Conservation (phyloP, 2,888 invertebrate species). For the Nymphalis c-album region DNA sequence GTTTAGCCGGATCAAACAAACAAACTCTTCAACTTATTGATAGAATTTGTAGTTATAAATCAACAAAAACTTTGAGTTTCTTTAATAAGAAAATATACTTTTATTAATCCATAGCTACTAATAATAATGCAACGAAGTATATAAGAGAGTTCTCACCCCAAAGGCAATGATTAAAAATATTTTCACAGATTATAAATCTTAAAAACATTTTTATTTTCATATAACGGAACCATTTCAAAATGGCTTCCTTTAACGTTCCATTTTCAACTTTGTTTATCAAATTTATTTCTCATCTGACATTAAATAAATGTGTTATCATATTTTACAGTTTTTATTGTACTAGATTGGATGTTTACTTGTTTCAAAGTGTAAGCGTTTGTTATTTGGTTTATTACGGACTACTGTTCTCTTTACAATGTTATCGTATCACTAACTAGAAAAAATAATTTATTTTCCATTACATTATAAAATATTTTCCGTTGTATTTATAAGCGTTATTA, state of each 20-base stretch:
- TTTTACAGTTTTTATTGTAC: slow-evolving; percentile 25
- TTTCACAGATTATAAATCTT: background rate
- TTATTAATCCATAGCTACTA: too few species aligned
- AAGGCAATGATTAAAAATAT: too few species aligned
- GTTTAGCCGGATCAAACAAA: too few species aligned
- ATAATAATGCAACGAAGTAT: too few species aligned
- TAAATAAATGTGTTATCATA: slow-evolving; percentile 39
- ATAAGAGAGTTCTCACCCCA: too few species aligned
- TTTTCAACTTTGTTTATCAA: slow-evolving; percentile 20
- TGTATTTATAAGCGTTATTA: too few species aligned
- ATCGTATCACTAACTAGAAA: background rate
- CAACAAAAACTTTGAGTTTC: too few species aligned
- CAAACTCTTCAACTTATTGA: too few species aligned
- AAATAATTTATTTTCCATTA: background rate
- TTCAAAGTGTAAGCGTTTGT: slow-evolving; percentile 18
- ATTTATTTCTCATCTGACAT: slow-evolving; percentile 40
- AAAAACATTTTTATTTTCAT: background rate
- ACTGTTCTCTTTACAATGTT: background rate
- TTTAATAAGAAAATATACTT: too few species aligned
- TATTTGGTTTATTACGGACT: slow-evolving; percentile 4
- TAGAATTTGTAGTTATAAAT: too few species aligned
- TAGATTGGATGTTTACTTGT: slow-evolving; percentile 21
- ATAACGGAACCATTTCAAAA: background rate
- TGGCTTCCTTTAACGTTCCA: background rate
- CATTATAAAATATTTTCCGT: too few species aligned